These are phyloP conservation scores for Astreopora myriophthalma DNA, from an alignment of 64 coral and sea anemone species.

Conservation along the genomic window DNA sequence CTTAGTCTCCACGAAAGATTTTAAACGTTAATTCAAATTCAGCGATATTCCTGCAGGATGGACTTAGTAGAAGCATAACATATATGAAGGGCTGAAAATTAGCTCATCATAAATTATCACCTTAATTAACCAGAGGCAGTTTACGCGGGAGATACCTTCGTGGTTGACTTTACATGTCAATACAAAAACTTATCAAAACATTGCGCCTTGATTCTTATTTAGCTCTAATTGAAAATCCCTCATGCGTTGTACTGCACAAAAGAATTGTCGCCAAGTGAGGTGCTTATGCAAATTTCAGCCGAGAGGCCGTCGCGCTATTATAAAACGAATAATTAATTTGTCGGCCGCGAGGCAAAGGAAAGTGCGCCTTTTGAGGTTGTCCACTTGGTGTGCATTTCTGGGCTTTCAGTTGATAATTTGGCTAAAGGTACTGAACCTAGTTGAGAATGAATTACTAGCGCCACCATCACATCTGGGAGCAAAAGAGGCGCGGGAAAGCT, in stretches of 20 bases:
- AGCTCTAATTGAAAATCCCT: neutral
- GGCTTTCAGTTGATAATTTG: neutral
- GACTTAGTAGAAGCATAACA: too few species aligned
- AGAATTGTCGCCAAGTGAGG: neutral
- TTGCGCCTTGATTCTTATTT: neutral
- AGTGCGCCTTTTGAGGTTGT: conserved; percentile 15
- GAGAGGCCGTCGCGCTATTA: neutral
- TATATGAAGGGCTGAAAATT: too few species aligned
- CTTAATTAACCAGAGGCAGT: too few species aligned
- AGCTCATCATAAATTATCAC: too few species aligned
- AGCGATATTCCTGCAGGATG: too few species aligned
- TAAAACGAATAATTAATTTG: neutral
- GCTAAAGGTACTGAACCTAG: too few species aligned
- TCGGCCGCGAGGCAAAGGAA: neutral
- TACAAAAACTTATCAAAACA: neutral
- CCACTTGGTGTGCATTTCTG: neutral
- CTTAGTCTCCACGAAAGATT: too few species aligned
- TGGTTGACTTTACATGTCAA: neutral
- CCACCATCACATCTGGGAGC: neutral
- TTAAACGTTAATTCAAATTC: too few species aligned
- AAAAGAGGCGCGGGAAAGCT: neutral
- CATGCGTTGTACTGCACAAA: neutral
- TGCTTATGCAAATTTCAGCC: conserved; percentile 17
- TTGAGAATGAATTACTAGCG: neutral
- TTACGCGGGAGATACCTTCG: neutral